phyloP scores from a whole-genome alignment of 2,113 vertebrate genomes.

The Dicaeum eximium region DNA sequence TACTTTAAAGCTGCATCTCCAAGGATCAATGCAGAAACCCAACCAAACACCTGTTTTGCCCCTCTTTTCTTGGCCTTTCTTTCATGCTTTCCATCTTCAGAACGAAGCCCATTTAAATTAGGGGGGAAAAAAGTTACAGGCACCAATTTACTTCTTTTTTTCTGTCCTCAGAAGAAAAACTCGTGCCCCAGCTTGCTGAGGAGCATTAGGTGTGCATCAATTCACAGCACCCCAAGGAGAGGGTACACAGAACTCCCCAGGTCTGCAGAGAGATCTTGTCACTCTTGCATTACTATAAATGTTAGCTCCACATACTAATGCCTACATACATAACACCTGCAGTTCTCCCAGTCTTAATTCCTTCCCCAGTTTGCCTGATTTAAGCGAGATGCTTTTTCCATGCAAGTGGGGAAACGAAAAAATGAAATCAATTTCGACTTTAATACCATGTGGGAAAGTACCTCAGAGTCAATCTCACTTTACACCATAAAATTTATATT shows the following conservation, averaged over 20 bases:
- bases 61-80: not conserved
- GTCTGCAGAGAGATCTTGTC: not conserved
- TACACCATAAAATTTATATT: not conserved
- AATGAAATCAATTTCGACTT: not conserved
- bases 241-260: not conserved
- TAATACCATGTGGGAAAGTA: not conserved
- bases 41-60: not conserved
- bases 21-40: not conserved
- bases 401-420: not conserved
- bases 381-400: not conserved
- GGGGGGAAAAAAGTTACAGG: not conserved
- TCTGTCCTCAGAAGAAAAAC: not conserved
- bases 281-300: not conserved
- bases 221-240: not conserved
- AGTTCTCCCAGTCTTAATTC: not conserved
- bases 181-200: not conserved
- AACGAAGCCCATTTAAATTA: not conserved
- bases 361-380: not conserved
- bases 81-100: not conserved
- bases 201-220: not conserved
- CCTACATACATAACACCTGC: fast-evolving
- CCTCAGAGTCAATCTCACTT: not conserved
- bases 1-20: not conserved
- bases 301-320: not conserved
- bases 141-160: not conserved